Evolutionary conservation across 2,797 vertebrate genomes (phyloP).

Genomic region (Malurus splendens): DNA sequence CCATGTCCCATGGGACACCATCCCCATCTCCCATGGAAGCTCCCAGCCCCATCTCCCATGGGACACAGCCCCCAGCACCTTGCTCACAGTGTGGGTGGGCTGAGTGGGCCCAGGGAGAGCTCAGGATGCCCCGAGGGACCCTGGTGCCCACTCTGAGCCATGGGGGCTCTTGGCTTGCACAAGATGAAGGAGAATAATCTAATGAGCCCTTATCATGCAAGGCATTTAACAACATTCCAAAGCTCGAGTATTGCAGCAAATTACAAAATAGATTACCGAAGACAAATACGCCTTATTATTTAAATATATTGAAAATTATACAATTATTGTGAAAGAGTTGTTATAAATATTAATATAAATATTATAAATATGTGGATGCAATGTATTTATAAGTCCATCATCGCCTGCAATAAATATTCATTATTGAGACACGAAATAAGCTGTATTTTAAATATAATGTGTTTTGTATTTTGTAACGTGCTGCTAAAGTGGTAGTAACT

Average conservation of each 20-base stretch:
- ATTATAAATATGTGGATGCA: background rate
- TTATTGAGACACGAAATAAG: background rate
- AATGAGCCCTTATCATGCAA: background rate
- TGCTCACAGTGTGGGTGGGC: rapidly evolving
- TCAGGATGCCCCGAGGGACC: background rate
- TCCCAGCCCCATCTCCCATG: background rate
- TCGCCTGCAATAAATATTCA: background rate
- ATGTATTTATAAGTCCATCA: background rate
- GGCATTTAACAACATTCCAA: background rate
- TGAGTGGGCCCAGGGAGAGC: background rate
- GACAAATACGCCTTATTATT: background rate
- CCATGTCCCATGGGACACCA: background rate
- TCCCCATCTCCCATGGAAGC: background rate
- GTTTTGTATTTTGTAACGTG: background rate
- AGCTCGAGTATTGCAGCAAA: background rate
- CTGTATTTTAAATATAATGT: background rate
- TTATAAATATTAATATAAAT: background rate
- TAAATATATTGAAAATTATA: background rate
- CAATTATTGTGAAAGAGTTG: background rate
- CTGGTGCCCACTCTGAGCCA: background rate
- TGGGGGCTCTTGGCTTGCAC: background rate
- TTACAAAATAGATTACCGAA: background rate
- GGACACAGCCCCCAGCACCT: background rate
- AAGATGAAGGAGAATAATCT: background rate
- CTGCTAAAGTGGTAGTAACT: background rate